phyloP scores from a whole-genome alignment of 1,140 invertebrate species.

The Samia ricini region DNA sequence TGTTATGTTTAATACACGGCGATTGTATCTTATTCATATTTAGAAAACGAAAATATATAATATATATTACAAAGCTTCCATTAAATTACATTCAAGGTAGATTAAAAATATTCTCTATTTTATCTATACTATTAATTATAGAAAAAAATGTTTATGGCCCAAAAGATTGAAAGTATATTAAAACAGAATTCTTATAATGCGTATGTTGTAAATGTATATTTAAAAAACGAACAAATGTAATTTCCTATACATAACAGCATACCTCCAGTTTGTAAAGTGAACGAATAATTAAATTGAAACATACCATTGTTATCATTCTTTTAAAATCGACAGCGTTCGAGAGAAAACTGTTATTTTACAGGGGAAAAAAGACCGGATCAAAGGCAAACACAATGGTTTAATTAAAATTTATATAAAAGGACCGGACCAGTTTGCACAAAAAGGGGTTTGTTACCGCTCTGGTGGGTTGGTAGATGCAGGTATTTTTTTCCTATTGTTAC shows the following conservation, averaged over 20 bases:
- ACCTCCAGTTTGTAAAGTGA: neutral
- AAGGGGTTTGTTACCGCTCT: conserved; percentile 6
- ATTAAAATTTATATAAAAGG: conserved; percentile 13
- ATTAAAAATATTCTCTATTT: no score
- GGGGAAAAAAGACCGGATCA: neutral
- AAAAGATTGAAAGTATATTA: no score
- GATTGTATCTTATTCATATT: no score
- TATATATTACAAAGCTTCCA: no score
- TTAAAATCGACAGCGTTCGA: conserved; percentile 2
- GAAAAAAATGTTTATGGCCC: no score
- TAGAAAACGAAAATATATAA: no score
- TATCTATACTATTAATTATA: no score
- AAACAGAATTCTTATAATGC: no score
- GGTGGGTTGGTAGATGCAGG: neutral
- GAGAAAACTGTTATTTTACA: conserved; percentile 4
- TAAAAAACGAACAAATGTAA: no score
- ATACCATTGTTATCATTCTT: conserved; percentile 14
- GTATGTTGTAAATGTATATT: no score
- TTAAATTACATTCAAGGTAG: no score
- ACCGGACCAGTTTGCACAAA: neutral
- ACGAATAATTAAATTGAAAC: conserved; percentile 16
- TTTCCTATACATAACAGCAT: neutral
- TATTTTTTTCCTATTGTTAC: neutral
- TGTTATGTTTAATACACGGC: no score
- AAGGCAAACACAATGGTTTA: conserved; percentile 10